Percentiles rank a stretch among this genome's conserved stretches.
Evolutionary conservation across 2,888 invertebrate species (phyloP).

Genomic region (Oscheius onirici): DNA sequence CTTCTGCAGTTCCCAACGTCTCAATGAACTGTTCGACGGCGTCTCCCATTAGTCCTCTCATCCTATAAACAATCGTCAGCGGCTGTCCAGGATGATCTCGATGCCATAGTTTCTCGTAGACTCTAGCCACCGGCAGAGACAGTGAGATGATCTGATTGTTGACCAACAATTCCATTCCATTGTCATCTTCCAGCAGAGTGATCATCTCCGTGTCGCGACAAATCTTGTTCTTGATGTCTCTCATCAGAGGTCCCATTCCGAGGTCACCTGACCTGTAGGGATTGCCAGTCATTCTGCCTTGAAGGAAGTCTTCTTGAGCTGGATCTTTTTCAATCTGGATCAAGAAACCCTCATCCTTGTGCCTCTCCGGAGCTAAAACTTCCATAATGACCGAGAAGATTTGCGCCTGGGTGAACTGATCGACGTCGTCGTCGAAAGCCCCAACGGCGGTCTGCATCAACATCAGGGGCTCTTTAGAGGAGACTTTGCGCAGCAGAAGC

Average conservation of each 20-base stretch:
- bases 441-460: slow-evolving; percentile 43
- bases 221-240: slow-evolving; percentile 94
- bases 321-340: slow-evolving; percentile 96
- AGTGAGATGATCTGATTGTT: slow-evolving; percentile 97
- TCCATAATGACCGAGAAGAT: slow-evolving; percentile 54
- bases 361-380: slow-evolving; percentile 91
- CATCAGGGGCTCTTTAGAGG: slow-evolving; percentile 38
- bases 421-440: slow-evolving; percentile 33
- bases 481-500: slow-evolving; percentile 39
- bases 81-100: slow-evolving; percentile 84
- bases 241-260: slow-evolving; percentile 94
- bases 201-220: slow-evolving; percentile 89
- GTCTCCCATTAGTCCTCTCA: slow-evolving; percentile 95
- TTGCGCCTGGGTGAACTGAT: slow-evolving; percentile 36
- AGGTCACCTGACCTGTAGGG: slow-evolving; percentile 93
- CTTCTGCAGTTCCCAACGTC: slow-evolving; percentile 82
- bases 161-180: slow-evolving; percentile 96
- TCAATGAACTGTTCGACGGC: slow-evolving; percentile 99
- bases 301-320: slow-evolving; percentile 97
- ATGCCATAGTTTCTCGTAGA: slow-evolving; percentile 82
- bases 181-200: slow-evolving; percentile 96
- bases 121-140: slow-evolving; percentile 87
- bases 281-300: slow-evolving; percentile 88
- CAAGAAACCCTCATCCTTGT: slow-evolving; percentile 95
- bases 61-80: slow-evolving; percentile 95